Evolutionary conservation across 2,888 invertebrate species (phyloP).

Genomic region (Ephialtes manifestator): DNA sequence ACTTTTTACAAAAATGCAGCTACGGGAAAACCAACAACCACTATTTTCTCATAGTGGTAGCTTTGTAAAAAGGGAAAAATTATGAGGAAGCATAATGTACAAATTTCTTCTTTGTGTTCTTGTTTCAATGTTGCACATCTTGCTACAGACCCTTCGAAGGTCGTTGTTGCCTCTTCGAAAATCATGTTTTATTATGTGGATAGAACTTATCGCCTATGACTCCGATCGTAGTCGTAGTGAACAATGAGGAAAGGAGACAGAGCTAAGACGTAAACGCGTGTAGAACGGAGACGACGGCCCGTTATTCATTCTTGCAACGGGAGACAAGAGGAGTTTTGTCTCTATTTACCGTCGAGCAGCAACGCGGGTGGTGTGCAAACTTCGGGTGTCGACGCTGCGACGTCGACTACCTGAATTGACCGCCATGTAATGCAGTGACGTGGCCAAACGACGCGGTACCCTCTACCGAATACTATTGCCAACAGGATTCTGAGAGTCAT

Average conservation of each 20-base stretch:
- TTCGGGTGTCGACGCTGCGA: neutral
- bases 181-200: neutral
- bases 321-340: too few species aligned
- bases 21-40: too few species aligned
- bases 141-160: neutral
- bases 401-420: conserved; percentile 13
- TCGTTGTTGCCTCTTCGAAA: neutral
- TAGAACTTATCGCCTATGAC: conserved; percentile 6
- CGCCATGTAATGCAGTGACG: conserved; percentile 2
- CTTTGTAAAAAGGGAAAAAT: too few species aligned
- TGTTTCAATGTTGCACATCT: too few species aligned
- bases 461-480: neutral
- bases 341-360: conserved; percentile 1
- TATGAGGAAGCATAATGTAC: too few species aligned
- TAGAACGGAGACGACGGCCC: neutral
- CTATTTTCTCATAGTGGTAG: too few species aligned
- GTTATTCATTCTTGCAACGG: neutral
- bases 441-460: neutral
- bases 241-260: conserved; percentile 11
- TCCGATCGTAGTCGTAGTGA: conserved; percentile 21
- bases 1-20: too few species aligned
- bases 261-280: neutral
- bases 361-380: neutral
- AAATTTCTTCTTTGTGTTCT: too few species aligned
- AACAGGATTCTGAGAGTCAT: neutral